Evolutionary conservation across 2,797 vertebrate species (phyloP).

Genomic region (Spatula clypeata): DNA sequence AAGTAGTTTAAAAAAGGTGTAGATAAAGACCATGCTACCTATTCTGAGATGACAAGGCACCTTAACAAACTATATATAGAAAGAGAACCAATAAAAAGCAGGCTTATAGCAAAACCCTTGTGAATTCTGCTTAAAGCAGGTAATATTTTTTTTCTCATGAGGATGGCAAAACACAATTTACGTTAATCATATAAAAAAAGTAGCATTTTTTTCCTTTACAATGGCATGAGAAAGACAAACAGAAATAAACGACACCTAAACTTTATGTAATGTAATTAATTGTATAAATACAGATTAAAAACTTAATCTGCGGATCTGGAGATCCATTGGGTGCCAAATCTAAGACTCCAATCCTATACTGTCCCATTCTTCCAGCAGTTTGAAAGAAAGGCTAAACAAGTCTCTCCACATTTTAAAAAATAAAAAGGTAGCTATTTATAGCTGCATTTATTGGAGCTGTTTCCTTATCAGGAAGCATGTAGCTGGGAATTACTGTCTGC

Average conservation of each 20-base stretch:
- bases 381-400: slow-evolving; percentile 73
- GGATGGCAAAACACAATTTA: background rate
- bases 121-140: background rate
- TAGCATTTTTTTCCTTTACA: background rate
- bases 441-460: slow-evolving; percentile 85
- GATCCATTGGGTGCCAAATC: background rate
- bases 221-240: background rate
- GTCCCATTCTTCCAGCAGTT: slow-evolving; percentile 15
- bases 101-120: background rate
- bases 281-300: background rate
- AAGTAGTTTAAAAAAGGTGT: background rate
- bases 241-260: background rate
- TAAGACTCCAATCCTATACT: background rate
- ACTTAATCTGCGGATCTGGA: background rate
- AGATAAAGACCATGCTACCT: background rate
- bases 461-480: slow-evolving; percentile 94
- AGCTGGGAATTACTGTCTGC: slow-evolving; percentile 92
- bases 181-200: background rate
- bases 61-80: background rate
- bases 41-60: background rate
- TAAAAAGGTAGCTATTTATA: slow-evolving; percentile 83
- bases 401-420: slow-evolving; percentile 58
- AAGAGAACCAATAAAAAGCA: background rate
- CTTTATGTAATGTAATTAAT: background rate
- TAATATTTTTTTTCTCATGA: background rate